phyloP scores from a whole-genome alignment of 2,113 vertebrate species.

The Patagioenas fasciata region DNA sequence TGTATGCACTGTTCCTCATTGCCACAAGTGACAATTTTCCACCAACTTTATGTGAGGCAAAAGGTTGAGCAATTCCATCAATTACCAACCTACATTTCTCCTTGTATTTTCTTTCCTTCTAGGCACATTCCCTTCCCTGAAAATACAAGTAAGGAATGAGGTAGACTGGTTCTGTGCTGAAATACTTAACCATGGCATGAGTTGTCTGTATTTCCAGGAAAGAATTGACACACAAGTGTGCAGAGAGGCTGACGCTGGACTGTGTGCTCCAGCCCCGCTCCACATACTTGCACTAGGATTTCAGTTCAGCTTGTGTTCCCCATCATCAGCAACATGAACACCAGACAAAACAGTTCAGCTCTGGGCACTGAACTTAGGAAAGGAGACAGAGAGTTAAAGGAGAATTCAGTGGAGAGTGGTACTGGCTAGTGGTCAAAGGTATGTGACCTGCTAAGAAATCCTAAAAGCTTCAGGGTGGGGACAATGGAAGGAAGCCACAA shows the following conservation, averaged over 20 bases:
- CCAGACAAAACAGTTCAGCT: not conserved
- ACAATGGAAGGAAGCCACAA: not conserved
- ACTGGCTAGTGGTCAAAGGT: not conserved
- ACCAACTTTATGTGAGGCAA: not conserved
- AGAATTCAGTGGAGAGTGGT: not conserved
- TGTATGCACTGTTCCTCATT: no score
- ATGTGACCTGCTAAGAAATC: not conserved
- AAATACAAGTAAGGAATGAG: not conserved
- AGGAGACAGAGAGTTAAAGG: not conserved
- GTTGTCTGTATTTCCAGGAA: not conserved
- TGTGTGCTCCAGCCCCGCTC: accelerated
- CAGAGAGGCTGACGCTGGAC: not conserved
- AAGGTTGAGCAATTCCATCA: not conserved
- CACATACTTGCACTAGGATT: not conserved
- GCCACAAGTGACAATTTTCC: not conserved
- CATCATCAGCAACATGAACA: not conserved
- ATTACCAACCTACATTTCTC: not conserved
- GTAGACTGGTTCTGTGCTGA: not conserved
- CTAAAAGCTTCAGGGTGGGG: not conserved
- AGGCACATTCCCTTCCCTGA: not conserved
- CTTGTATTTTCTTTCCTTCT: not conserved
- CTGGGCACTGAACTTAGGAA: not conserved
- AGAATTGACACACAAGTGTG: accelerated
- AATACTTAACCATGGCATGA: not conserved
- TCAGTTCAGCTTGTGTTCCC: not conserved